Base-by-base conservation (phyloP, 2,113 vertebrate species). In the Electrona antarctica region DNA sequence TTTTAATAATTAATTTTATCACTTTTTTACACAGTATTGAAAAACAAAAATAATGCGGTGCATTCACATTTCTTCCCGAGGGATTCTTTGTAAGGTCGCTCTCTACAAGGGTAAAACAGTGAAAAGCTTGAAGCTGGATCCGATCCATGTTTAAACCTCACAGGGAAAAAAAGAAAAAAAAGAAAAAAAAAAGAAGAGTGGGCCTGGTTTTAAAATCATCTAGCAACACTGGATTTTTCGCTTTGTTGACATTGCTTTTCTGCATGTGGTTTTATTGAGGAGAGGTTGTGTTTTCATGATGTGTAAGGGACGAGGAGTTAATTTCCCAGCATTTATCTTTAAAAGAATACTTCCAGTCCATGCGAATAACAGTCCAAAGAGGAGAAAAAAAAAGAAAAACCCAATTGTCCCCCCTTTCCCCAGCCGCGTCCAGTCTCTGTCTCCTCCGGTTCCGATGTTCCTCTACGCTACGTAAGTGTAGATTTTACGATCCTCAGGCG, bases 381-480 rank as follows among this genome's bases (percentile, higher is more conserved):
- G 47, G 46, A 54, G 77, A 81, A 86, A 84, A 74, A 79, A 79
- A n/a, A 56, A 58, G 29, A 59, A 59, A 59, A 15, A 58, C 67
- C 57, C 68, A 57, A 69, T 67, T 41, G 14, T 12, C 14, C 41
- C 48, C 59, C 52, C 6, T 0, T 77, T 45, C 12, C 61, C 21
- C 21, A 14, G 3, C 12, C 33, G 4, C 8, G 13, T 48, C 72
- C 74, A 73, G 76, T 83, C 79, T 80, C 72, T 74, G 76, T 64
- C 61, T 83, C 51, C 15, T 69, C 74, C 67, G 28, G 7, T 68
- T 21, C 79, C 64, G 9, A 59, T 71, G 69, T 78, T 79, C 74
- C 70, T 81, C 94, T 97, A 98, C 84, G 96, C 97, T 91, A 99
- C 96, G 69, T 98, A 99, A 89, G 96, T 98, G 94, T 99, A 99